Base-by-base conservation (phyloP, 2,113 vertebrate genomes). In the Micromys minutus region DNA sequence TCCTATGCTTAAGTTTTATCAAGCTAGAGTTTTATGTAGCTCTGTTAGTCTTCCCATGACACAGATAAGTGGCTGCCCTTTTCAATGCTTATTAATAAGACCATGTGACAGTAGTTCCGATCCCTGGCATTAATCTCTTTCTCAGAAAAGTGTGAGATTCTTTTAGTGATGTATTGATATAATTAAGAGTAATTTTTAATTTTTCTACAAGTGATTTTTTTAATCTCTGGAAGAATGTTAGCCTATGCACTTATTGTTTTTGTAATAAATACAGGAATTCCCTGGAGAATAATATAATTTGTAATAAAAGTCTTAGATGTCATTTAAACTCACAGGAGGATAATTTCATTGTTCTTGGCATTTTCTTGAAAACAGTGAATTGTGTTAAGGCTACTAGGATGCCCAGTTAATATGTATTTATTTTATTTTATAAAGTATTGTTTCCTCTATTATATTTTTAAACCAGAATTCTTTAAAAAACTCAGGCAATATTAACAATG, bases 11-110 rank as follows among this genome's bases (percentile, higher is more conserved):
- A 21, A 91, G 90, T 90, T 92, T 57, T 5, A 65, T 75, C 93
- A 65, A 65, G n/a, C 93, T 69, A 89, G 34, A 90, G 52, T 39
- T 90, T 97, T 77, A 42, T 55, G 36, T 94, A 50, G 45, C 76
- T 92, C 81, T 92, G 6, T 79, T 91, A 50, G 11, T 81, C 57
- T 12, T 79, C 92, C 42, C 79, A 16, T 87, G 87, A 72, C 45
- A 81, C 72, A 92, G 69, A 94, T 89, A 87, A 96, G 95, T 95
- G 45, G 93, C 76, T 96, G 87, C 45, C 93, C 84, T 96, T 96
- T 95, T 65, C 95, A 93, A 77, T 89, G 21, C 21, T 80, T 94
- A 61, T 91, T 96, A 87, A 87, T 91, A 96, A 95, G 76, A 92
- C 76, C 57, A 90, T 71, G 17, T 92, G 86, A 95, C 96, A 85